Evolutionary conservation across 2,888 invertebrate species (phyloP).

Genomic region (Apodemia duryi): DNA sequence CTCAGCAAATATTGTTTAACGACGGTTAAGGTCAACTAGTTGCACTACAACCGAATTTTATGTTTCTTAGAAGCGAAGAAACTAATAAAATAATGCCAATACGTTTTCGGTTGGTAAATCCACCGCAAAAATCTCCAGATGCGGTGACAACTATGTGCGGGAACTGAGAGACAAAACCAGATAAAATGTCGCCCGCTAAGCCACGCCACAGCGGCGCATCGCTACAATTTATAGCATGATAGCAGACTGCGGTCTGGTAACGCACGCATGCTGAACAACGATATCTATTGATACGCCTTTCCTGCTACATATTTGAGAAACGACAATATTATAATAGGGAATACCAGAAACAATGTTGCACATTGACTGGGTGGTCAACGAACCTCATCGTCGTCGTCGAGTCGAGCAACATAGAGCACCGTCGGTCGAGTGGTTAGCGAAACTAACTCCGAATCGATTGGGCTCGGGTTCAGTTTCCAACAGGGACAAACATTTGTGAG

Average conservation of each 20-base stretch:
- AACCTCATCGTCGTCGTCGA: too few species aligned
- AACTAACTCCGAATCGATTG: too few species aligned
- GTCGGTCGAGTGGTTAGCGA: too few species aligned
- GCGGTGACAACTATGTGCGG: conserved; percentile 22
- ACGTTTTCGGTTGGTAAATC: conserved; percentile 28
- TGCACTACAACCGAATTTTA: too few species aligned
- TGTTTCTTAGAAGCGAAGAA: not conserved
- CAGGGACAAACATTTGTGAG: too few species aligned
- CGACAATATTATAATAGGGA: not conserved
- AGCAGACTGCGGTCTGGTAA: conserved; percentile 49
- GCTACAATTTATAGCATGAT: conserved; percentile 50
- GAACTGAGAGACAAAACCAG: conserved; percentile 38
- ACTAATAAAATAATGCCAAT: not conserved
- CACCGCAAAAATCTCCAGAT: conserved; percentile 24
- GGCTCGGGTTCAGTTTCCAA: too few species aligned
- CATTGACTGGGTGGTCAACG: not conserved
- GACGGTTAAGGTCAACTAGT: too few species aligned
- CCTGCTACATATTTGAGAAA: not conserved
- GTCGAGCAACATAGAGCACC: too few species aligned
- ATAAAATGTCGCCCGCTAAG: conserved; percentile 45
- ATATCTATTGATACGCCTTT: conserved; percentile 19
- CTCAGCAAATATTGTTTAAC: too few species aligned
- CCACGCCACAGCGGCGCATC: conserved; percentile 45
- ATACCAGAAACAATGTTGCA: not conserved
- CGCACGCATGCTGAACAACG: conserved; percentile 35